Evolutionary conservation across 2,888 invertebrate species (phyloP).

Genomic region (Hemistola chrysoprasaria): DNA sequence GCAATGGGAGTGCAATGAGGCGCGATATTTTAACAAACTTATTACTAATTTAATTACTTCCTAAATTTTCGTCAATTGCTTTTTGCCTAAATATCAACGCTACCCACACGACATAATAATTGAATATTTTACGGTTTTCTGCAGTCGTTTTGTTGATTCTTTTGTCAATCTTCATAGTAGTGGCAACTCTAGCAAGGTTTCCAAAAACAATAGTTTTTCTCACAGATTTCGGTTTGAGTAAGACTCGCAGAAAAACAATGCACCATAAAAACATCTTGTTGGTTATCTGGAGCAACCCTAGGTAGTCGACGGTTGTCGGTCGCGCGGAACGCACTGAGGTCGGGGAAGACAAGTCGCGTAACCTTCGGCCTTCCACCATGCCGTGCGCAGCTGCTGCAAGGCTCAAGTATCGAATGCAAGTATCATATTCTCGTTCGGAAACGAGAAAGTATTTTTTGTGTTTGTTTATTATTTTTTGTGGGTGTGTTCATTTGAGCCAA

Average conservation of each 20-base stretch:
- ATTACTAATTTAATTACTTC: no score
- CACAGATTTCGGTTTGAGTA: conserved; percentile 53
- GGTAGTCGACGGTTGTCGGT: conserved; percentile 62
- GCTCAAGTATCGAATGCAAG: conserved; percentile 72
- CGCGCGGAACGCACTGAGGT: conserved; percentile 62
- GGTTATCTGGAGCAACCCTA: conserved; percentile 68
- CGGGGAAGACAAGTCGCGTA: conserved; percentile 37
- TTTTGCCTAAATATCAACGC: no score
- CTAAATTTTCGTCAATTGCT: no score
- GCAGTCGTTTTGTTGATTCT: no score
- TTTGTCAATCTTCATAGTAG: no score
- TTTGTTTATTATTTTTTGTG: no score
- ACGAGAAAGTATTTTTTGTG: conserved; percentile 1
- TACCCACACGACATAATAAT: no score
- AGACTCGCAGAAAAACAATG: conserved; percentile 64
- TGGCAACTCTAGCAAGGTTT: conserved; percentile 21
- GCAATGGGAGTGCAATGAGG: no score
- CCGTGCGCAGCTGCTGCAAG: conserved; percentile 65
- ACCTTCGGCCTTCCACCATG: conserved; percentile 58
- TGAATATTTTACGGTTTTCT: no score
- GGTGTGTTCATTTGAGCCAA: no score
- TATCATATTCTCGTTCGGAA: conserved; percentile 42
- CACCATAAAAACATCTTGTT: conserved; percentile 58
- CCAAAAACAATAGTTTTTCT: conserved; percentile 48
- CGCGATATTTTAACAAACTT: no score